Conservation (phyloP, 2,797 vertebrate genomes). For the Argyrosomus regius region DNA sequence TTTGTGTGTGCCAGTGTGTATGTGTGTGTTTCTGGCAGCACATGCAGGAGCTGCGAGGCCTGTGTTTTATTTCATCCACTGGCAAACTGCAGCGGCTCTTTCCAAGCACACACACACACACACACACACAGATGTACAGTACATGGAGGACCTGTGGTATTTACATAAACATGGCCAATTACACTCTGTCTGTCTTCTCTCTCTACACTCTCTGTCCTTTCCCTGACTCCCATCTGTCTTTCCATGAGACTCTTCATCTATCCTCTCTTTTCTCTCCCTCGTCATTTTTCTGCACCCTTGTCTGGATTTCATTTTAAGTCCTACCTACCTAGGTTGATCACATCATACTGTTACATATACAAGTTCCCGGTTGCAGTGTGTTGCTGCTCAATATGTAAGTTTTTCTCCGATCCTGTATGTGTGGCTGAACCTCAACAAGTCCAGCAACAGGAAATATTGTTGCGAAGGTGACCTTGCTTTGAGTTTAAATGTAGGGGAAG, state of each 20-base stretch:
- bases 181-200: conserved; percentile 56
- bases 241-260: conserved; percentile 40
- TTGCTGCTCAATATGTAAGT: background rate
- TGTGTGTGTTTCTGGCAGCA: conserved; percentile 49
- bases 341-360: conserved; percentile 5
- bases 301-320: conserved; percentile 37
- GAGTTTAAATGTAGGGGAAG: conserved; percentile 56
- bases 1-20: conserved; percentile 3
- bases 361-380: too few species aligned
- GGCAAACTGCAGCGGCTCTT: conserved; percentile 51
- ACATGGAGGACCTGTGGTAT: conserved; percentile 56
- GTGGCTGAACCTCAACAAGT: conserved; percentile 31
- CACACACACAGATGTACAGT: conserved; percentile 36
- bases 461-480: conserved; percentile 46
- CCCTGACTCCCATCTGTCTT: conserved; percentile 64
- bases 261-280: conserved; percentile 6
- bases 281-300: conserved; percentile 7
- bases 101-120: conserved; percentile 29
- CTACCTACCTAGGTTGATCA: conserved; percentile 1
- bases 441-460: conserved; percentile 44
- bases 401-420: background rate
- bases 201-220: conserved; percentile 60
- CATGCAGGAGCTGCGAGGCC: conserved; percentile 46
- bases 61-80: conserved; percentile 67
- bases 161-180: conserved; percentile 69